Conservation (phyloP, 2,888 invertebrate genomes). For the Drosophila basisetae region DNA sequence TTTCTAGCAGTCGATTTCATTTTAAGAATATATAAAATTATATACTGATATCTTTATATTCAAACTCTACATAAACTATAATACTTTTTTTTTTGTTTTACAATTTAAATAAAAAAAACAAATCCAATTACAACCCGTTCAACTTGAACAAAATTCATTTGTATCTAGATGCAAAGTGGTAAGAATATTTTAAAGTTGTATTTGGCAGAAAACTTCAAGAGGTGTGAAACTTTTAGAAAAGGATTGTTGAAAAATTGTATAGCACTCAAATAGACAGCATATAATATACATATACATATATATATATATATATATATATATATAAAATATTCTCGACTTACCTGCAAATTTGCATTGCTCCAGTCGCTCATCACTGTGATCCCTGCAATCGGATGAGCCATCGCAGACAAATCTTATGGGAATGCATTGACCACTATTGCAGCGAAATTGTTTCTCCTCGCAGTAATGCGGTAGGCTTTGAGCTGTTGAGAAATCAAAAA, state of each 20-base stretch:
- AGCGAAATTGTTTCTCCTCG: constrained; percentile 90
- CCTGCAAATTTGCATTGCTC: constrained; percentile 89
- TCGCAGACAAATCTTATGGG: constrained; percentile 92
- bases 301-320: too few relatives aligned
- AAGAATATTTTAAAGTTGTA: constrained; percentile 13
- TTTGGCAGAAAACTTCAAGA: constrained; percentile 35
- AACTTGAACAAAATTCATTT: constrained; percentile 37
- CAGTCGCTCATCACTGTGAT: constrained; percentile 92
- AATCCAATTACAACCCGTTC: constrained; percentile 5
- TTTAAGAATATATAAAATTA: not conserved
- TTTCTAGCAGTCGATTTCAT: not conserved
- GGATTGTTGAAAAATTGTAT: not conserved
- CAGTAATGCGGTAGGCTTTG: constrained; percentile 74
- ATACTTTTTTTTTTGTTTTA: accelerated
- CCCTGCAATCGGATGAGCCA: constrained; percentile 91
- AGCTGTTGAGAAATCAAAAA: constrained; percentile 73
- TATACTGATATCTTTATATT: too few relatives aligned
- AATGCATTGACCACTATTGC: constrained; percentile 91
- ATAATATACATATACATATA: not conserved
- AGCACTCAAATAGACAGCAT: too few relatives aligned
- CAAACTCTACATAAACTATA: not conserved
- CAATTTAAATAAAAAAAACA: not conserved
- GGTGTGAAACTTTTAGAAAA: not conserved
- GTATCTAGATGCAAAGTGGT: constrained; percentile 27
- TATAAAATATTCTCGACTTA: constrained; percentile 48